phyloP scores from a whole-genome alignment of 2,797 vertebrate genomes.

The Novumbra hubbsi region DNA sequence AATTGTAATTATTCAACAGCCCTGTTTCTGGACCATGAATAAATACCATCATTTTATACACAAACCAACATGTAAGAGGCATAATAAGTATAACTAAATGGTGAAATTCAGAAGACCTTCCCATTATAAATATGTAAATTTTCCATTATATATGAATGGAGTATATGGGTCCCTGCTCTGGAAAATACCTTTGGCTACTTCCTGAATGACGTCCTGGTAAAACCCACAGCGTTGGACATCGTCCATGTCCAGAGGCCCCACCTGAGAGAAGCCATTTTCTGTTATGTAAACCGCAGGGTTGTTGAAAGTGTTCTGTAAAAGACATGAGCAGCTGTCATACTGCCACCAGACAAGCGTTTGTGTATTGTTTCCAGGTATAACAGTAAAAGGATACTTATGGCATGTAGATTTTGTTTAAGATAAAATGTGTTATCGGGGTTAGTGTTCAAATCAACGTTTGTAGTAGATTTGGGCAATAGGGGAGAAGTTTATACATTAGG shows the following conservation, averaged over 20 bases:
- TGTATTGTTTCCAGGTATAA: neutral
- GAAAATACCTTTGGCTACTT: constrained; percentile 81
- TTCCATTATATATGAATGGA: no score
- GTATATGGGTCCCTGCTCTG: neutral
- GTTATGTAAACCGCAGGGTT: constrained; percentile 86
- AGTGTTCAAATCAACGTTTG: no score
- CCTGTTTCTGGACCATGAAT: neutral
- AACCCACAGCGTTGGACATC: constrained; percentile 71
- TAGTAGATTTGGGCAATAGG: no score
- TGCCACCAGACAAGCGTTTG: constrained; percentile 52
- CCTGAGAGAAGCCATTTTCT: constrained; percentile 86
- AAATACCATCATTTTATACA: neutral
- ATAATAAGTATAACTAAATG: neutral
- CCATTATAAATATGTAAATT: neutral
- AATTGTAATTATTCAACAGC: no score
- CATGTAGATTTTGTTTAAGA: no score
- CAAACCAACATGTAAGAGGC: neutral
- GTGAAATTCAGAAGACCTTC: neutral
- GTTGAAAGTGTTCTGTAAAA: constrained; percentile 81
- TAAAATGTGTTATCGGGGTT: no score
- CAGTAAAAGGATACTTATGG: neutral
- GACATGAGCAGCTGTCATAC: constrained; percentile 59
- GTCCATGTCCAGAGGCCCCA: constrained; percentile 74
- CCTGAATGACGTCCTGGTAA: constrained; percentile 80
- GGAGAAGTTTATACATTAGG: no score